Base-by-base conservation (phyloP, 2,797 vertebrate species). In the Atherinosoma microstoma region DNA sequence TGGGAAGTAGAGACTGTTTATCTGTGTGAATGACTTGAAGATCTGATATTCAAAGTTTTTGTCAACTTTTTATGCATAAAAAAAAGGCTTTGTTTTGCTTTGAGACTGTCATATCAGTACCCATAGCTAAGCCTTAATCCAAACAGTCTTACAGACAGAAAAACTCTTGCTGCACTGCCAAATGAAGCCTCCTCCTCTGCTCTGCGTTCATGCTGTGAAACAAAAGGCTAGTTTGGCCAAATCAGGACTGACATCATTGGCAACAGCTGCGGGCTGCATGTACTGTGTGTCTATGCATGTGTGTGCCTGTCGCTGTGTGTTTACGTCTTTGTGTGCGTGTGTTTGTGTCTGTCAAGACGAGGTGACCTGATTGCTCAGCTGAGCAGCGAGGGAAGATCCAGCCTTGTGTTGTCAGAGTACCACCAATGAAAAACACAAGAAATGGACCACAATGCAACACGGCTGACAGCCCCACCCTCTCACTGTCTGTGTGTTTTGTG, bases 351-450 rank as follows among this genome's bases (percentile, higher is more conserved):
- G 90, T 93, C 91, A 92, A 92, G 89, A 91, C 79, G 90, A 86
- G 91, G 89, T 94, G 94, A 94, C 94, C 94, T 94, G 95, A 95
- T 94, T 94, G 93, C 94, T 95, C 93, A 95, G 93, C 94, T 94
- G 93, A 94, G 94, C 93, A 93, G 93, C 76, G 88, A 93, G 88
- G 91, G 93, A 93, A 93, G 90, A 91, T 86, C 89, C 87, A 56
- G 89, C 90, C 90, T 88, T 73, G 77, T 92, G 88, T 91, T 90
- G 82, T 91, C 84, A 82, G 81, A 80, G 76, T 57, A 35, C 73
- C 86, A 74, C 84, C 88, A 77, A 85, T 87, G 70, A 70, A 65
- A 69, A 47, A 35, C 71, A 80, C 76, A 66, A 70, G 78, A 86
- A 80, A 80, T 67, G 85, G 83, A 79, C 84, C 88, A 84, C 84